Percentiles rank a stretch among this genome's conserved stretches.
These are phyloP conservation scores for Sminthurides bifidus DNA, from an alignment of 1,140 invertebrate species.

Conservation along the genomic window DNA sequence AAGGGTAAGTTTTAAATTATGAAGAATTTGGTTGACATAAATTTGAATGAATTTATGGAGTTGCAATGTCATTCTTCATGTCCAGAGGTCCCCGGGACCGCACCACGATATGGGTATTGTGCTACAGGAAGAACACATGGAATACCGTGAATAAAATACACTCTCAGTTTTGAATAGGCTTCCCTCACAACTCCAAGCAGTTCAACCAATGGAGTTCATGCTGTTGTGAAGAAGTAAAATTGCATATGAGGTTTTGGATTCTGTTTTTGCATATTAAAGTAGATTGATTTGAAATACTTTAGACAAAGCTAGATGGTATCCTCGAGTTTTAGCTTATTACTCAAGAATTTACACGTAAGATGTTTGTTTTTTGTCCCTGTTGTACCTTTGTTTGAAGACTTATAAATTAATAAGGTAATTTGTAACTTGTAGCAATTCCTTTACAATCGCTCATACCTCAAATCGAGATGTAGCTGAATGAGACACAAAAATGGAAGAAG, in stretches of 20 bases:
- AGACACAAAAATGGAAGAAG: too few relatives aligned
- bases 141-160: conserved; percentile 12
- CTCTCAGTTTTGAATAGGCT: too few relatives aligned
- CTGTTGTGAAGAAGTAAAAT: too few relatives aligned
- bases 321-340: background rate
- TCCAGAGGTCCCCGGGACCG: conserved; percentile 17
- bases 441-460: conserved; percentile 3
- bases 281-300: background rate
- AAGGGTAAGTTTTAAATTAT: conserved; percentile 8
- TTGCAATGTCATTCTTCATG: background rate
- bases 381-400: too few relatives aligned
- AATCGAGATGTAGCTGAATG: background rate
- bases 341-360: too few relatives aligned
- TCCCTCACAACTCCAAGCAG: too few relatives aligned
- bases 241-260: background rate
- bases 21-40: background rate
- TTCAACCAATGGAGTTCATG: too few relatives aligned
- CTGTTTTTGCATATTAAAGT: background rate
- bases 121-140: conserved; percentile 20
- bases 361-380: too few relatives aligned
- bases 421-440: conserved; percentile 1
- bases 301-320: background rate
- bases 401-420: too few relatives aligned
- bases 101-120: conserved; percentile 9
- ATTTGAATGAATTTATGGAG: background rate